A percentile compares a stretch with the other conserved stretches of the same genome.
phyloP scores from a whole-genome alignment of 2,888 invertebrate genomes.

The Polymixis lichenea region DNA sequence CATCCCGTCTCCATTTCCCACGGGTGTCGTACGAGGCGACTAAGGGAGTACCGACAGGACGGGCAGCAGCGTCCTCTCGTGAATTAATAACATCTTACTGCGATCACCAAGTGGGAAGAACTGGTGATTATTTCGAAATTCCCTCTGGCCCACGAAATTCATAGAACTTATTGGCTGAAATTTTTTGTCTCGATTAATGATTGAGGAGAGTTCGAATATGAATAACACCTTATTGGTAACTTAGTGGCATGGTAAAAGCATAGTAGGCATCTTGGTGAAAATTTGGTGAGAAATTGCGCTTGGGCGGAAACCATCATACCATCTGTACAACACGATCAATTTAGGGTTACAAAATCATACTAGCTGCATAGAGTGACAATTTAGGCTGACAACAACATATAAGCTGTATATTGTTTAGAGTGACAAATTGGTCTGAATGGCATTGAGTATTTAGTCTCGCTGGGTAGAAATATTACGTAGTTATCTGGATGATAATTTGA shows the following conservation, averaged over 20 bases:
- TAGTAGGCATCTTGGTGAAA: background rate
- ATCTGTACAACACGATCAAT: conserved; percentile 10
- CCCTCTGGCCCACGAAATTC: conserved; percentile 6
- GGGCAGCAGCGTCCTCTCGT: conserved; percentile 46
- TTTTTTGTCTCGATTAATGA: background rate
- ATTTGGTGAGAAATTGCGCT: background rate
- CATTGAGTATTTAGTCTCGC: conserved; percentile 38
- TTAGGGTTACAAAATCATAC: background rate
- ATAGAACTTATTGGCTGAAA: background rate
- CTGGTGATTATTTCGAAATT: conserved; percentile 41
- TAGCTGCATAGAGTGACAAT: background rate
- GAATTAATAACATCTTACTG: conserved; percentile 28
- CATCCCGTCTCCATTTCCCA: conserved; percentile 10
- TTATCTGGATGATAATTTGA: conserved; percentile 11
- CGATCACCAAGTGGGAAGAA: conserved; percentile 23
- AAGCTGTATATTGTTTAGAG: conserved; percentile 1
- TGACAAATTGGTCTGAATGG: conserved; percentile 37
- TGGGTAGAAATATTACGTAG: conserved; percentile 21
- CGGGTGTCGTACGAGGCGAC: conserved; percentile 51
- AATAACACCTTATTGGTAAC: background rate
- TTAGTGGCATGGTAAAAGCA: too few relatives aligned
- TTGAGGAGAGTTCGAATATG: background rate
- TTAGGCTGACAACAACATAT: background rate
- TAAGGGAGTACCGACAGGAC: conserved; percentile 18
- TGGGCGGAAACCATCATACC: background rate